Base-by-base conservation (phyloP, 2,888 invertebrate species). In the Brachyopa scutellaris region DNA sequence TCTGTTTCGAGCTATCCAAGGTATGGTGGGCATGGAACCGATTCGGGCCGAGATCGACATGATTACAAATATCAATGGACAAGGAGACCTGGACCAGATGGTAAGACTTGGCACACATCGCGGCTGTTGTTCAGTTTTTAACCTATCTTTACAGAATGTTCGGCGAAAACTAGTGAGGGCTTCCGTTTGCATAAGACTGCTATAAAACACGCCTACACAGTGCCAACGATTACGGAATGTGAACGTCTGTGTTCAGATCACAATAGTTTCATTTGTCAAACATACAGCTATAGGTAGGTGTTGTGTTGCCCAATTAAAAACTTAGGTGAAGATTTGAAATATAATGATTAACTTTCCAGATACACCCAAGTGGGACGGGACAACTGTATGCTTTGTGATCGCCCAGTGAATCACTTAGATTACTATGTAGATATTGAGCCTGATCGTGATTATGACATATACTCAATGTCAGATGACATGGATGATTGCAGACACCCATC, bases 401-500 rank as follows among this genome's bases (percentile, higher is more conserved):
- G 94, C 6, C 93, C 94, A 0, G 94, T 95, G 84, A 92, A 93
- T 84, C 93, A 93, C 15, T 88, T 96, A 29, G 94, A 95, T 84
- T 92, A 95, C 86, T 95, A 96, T 79, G 93, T 94, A 0, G 96
- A 96, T 85, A 90, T 94, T 36, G 92, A 94, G 85, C 94, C 94
- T 0, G 94, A 94, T 87, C 93, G 94, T 11, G 94, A 95, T 73
- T 96, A 94, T 40, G 96, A 96, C 86, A 94, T 95, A 17, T 96
- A 96, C 87, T 94, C 94, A 0, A 94, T 95, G 93, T 93, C 93
- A 0, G 92, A 93, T 77, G 93, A 93, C 82, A 87, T 91, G 72
- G 91, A 91, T 79, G 91, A 89, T 49, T 93, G 93, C 85, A 83
- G 87, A 2, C 87, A 87, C 33, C 87, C 88, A 0, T 80, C 87